Percentiles rank a stretch among this genome's conserved stretches.
Conservation (phyloP, 2,888 invertebrate species). For the Dichetophora obliterata region DNA sequence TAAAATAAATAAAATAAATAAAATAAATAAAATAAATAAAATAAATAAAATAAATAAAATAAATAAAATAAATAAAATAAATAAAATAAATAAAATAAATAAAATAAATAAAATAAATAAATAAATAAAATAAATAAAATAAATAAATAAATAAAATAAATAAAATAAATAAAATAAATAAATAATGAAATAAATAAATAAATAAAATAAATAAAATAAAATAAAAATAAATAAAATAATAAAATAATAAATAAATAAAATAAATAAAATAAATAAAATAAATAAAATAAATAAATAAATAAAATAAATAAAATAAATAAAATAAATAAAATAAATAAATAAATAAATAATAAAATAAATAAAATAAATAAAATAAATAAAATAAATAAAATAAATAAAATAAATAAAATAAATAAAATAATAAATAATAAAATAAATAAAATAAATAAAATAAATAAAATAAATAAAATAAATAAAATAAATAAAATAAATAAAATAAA, state of each 20-base stretch:
- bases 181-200: too few species aligned
- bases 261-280: neutral
- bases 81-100: too few species aligned
- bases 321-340: neutral
- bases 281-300: neutral
- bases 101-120: too few species aligned
- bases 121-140: too few species aligned
- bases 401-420: neutral
- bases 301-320: neutral
- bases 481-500: neutral
- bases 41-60: too few species aligned
- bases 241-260: neutral
- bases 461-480: neutral
- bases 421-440: neutral
- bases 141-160: too few species aligned
- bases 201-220: conserved; percentile 5
- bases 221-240: neutral
- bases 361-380: neutral
- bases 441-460: neutral
- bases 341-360: neutral
- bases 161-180: too few species aligned
- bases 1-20: too few species aligned
- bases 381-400: neutral
- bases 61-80: too few species aligned
- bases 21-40: too few species aligned